Base-by-base conservation (phyloP, 1,140 invertebrate species). In the Drosophila melanica region DNA sequence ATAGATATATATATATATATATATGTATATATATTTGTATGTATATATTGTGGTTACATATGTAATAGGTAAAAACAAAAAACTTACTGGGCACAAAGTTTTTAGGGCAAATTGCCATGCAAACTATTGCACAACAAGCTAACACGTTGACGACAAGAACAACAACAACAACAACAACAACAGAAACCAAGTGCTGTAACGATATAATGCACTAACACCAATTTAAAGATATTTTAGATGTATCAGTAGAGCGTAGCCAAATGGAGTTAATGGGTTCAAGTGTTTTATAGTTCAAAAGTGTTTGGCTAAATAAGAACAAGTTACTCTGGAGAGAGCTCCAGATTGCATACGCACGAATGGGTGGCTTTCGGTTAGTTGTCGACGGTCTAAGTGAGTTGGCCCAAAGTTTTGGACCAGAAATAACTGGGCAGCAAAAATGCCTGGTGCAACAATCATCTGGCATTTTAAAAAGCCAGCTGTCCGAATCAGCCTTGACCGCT, bases 171-270 rank as follows among this genome's bases (percentile, higher is more conserved):
- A 80, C 67, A 48, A 51, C 33, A 51, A 10, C 37, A 58, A 11
- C 62, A 53, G 20, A 23, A 23, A 58, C 63, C 65, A 76, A 65
- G 45, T 54, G 60, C 44, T 53, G 51, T 42, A 64, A 71, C 63
- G 77, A 81, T 62, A 77, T 77, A 70, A 75, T 81, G 58, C 62
- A 79, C 84, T 76, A 86, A 86, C 75, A 79, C 82, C 84, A 86
- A 86, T 86, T 86, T 87, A 89, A 86, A 86, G 79, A 79, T 84
- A 89, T 86, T 86, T 86, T 87, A 89, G 84, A 82, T 89, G 45
- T 54, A 44, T 44, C 14, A 42, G 42, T 35, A 45, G 45, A 33
- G 23, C 51, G 16, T 23, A 69, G 62, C 42, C 78, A 65, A 67
- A 73, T 62, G 50, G 59, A 79, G 69, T 86, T 64, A 86, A 79